Evolutionary conservation across 1,140 invertebrate species (phyloP).

Genomic region (Drosophila tani): DNA sequence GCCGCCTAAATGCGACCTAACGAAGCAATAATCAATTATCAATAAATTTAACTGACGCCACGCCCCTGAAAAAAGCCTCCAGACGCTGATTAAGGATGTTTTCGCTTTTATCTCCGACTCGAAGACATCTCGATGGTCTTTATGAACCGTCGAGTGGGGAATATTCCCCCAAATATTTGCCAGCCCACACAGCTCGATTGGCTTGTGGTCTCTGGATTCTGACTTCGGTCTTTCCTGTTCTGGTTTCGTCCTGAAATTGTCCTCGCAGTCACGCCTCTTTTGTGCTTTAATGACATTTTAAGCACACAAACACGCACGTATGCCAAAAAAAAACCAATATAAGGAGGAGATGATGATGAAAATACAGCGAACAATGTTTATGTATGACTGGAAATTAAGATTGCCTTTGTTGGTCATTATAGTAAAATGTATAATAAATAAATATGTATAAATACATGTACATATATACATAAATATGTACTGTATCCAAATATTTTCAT

Average conservation of each 20-base stretch:
- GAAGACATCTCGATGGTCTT: conserved; percentile 51
- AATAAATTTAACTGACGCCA: conserved; percentile 71
- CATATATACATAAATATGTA: no score
- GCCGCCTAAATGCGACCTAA: conserved; percentile 66
- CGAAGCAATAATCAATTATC: conserved; percentile 84
- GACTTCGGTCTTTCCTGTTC: background rate
- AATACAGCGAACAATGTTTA: conserved; percentile 43
- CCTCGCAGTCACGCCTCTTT: conserved; percentile 36
- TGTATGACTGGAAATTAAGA: conserved; percentile 13
- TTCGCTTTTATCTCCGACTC: conserved; percentile 66
- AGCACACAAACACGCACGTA: conserved; percentile 53
- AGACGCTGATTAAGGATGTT: conserved; percentile 73
- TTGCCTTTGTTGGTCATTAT: background rate
- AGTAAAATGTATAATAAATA: background rate
- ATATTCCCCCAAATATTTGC: conserved; percentile 39
- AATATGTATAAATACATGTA: background rate
- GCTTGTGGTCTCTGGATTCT: conserved; percentile 18
- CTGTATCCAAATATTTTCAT: no score
- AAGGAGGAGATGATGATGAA: background rate
- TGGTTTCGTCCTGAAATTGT: conserved; percentile 28
- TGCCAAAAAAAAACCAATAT: conserved; percentile 17
- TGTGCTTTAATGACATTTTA: conserved; percentile 78
- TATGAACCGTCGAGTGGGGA: conserved; percentile 48
- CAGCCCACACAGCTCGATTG: conserved; percentile 25
- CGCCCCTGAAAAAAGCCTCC: conserved; percentile 17